These are phyloP conservation scores for Rhopalosiphum nymphaeae DNA, from an alignment of 2,888 invertebrate genomes.

Conservation along the genomic window DNA sequence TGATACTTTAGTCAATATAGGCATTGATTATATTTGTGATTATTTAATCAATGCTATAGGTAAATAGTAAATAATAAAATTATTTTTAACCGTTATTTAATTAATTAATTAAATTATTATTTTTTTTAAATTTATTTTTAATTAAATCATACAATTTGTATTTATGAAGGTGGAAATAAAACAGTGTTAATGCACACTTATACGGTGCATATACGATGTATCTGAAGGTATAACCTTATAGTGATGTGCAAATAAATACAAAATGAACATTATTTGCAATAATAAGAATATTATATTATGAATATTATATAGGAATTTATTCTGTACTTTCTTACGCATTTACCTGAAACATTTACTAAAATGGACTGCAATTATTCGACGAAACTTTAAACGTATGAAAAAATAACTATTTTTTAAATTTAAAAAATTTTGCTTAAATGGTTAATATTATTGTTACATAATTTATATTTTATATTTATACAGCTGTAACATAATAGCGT, in stretches of 20 bases:
- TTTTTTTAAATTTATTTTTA: neutral
- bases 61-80: neutral
- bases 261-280: conserved; percentile 6
- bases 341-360: neutral
- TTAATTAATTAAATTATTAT: neutral
- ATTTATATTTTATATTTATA: neutral
- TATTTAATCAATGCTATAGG: neutral
- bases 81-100: neutral
- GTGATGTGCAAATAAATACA: neutral
- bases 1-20: too few relatives aligned
- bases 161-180: neutral
- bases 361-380: neutral
- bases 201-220: neutral
- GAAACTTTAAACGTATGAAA: neutral
- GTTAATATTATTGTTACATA: too few relatives aligned
- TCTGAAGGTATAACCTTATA: neutral
- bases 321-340: neutral
- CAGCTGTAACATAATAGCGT: neutral
- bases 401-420: neutral
- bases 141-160: neutral
- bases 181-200: neutral
- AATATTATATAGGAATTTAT: neutral
- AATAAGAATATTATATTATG: neutral
- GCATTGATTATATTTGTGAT: neutral
- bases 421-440: neutral